Evolutionary conservation across 2,797 vertebrate species (phyloP).

Genomic region (Rhinophrynus dorsalis): DNA sequence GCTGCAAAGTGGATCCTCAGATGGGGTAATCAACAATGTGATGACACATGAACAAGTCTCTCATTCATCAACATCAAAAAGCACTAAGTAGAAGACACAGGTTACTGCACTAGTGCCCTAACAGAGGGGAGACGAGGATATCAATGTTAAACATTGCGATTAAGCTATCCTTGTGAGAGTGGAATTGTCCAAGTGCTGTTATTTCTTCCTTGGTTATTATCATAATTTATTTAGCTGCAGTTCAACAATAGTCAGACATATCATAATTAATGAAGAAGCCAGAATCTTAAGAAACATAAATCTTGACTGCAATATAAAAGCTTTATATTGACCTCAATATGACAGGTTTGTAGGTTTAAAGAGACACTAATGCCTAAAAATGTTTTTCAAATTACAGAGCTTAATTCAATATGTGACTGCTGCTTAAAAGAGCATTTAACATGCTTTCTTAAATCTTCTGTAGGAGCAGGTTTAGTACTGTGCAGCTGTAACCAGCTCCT

Average conservation of each 20-base stretch:
- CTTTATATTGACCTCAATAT: not conserved
- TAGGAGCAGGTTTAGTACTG: too few species aligned
- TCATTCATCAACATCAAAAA: constrained; percentile 16
- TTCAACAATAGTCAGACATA: constrained; percentile 6
- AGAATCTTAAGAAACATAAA: constrained; percentile 6
- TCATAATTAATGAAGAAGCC: constrained; percentile 19
- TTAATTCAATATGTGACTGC: too few species aligned
- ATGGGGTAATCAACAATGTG: constrained; percentile 2
- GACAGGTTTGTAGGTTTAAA: not conserved
- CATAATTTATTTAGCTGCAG: constrained; percentile 28
- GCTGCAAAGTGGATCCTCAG: not conserved
- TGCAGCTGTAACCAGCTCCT: not conserved
- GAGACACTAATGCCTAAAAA: too few species aligned
- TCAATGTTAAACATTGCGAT: too few species aligned
- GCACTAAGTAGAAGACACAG: not conserved
- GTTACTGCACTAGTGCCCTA: not conserved
- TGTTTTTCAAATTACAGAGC: not conserved
- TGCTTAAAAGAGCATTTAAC: too few species aligned
- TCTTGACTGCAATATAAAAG: not conserved
- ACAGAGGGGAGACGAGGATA: too few species aligned
- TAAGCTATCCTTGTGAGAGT: too few species aligned
- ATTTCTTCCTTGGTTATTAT: constrained; percentile 24
- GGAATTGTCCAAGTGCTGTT: too few species aligned
- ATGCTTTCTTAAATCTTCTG: too few species aligned
- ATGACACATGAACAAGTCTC: not conserved